A percentile compares a stretch with the other conserved stretches of the same genome.
Conservation (phyloP, 2,888 invertebrate species). For the Tipula helvola region DNA sequence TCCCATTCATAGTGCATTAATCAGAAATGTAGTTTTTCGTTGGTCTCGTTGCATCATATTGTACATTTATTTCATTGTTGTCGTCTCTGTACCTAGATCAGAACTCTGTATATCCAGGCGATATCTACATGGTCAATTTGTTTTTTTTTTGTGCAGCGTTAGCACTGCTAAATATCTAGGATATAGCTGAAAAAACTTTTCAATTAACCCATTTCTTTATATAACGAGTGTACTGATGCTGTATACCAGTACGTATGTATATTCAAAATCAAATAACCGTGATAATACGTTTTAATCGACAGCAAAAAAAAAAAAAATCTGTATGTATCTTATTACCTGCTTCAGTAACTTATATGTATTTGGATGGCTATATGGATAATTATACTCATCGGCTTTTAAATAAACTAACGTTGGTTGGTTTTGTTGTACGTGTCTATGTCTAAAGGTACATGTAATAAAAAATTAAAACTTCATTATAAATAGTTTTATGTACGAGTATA, state of each 20-base stretch:
- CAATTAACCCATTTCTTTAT: not conserved
- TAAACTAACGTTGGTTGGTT: not conserved
- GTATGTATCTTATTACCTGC: not conserved
- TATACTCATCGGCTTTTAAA: not conserved
- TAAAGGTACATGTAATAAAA: not conserved
- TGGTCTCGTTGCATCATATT: not conserved
- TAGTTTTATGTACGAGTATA: not conserved
- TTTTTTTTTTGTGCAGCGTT: not conserved
- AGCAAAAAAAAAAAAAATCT: not conserved
- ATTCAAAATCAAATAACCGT: not conserved
- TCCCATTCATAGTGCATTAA: not conserved
- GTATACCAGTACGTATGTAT: not conserved
- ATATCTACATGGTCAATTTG: not conserved
- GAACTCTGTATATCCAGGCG: not conserved
- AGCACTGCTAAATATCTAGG: not conserved
- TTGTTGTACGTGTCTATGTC: not conserved
- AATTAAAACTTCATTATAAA: not conserved
- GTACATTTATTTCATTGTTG: not conserved
- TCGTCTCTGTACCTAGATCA: not conserved
- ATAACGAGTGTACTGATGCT: not conserved
- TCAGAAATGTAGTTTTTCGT: not conserved
- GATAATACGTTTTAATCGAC: not conserved
- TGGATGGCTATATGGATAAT: not conserved
- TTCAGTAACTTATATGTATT: not conserved
- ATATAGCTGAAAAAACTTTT: not conserved